Conservation (phyloP, 1,140 invertebrate species). For the Drosophila eugracilis region DNA sequence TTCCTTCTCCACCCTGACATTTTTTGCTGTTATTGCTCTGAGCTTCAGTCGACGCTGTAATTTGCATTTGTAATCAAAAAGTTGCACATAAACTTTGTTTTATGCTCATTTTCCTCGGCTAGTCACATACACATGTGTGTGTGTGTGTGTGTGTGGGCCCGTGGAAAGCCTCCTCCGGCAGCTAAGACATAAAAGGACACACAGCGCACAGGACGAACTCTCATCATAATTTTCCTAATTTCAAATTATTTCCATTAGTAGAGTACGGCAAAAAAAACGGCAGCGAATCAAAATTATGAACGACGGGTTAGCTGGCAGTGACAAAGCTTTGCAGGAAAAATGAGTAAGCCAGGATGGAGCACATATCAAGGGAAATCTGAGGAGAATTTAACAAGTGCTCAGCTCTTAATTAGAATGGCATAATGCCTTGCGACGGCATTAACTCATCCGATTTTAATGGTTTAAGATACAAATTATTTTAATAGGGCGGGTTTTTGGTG, state of each 20-base stretch:
- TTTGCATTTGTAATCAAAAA: conserved; percentile 84
- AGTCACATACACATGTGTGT: conserved; percentile 19
- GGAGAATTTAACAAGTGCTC: background rate
- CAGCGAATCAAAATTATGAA: background rate
- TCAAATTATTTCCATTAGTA: conserved; percentile 52
- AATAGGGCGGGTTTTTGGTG: background rate
- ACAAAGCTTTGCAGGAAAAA: conserved; percentile 1
- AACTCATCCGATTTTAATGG: background rate
- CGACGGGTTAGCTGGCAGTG: background rate
- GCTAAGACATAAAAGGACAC: conserved; percentile 44
- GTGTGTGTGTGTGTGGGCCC: conserved; percentile 2
- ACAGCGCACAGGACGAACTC: conserved; percentile 33
- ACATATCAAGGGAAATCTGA: background rate
- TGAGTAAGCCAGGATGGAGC: no score
- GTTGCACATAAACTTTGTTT: conserved; percentile 81
- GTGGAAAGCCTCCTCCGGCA: conserved; percentile 21
- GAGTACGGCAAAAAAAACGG: conserved; percentile 5
- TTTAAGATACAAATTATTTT: background rate
- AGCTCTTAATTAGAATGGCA: background rate
- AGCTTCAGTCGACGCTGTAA: conserved; percentile 64
- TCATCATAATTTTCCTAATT: conserved; percentile 54
- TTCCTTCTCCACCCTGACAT: conserved; percentile 1
- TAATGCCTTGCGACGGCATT: background rate
- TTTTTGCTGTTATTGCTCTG: conserved; percentile 25
- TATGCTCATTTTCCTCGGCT: conserved; percentile 74